Evolutionary conservation across 2,113 vertebrate species (phyloP), one percentile per base, ranked within the genome.

Genomic region (Connochaetes taurinus): DNA sequence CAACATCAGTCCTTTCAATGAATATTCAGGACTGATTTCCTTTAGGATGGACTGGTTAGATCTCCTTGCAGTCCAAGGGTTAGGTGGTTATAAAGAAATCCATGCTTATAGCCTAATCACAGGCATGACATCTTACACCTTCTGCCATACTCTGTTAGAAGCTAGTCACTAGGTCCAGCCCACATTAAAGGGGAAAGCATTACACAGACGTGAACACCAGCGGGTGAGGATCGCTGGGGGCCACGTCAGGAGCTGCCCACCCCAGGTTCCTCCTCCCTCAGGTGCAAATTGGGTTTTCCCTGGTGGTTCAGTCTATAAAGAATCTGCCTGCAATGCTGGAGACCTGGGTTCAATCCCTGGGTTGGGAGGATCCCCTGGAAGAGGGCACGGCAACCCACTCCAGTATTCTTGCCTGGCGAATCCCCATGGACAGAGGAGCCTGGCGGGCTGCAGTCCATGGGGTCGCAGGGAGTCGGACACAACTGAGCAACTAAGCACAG

Each of bases 401-500:
- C 64, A 21, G 67, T 12, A 6, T 71, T 6, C n/a, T 71, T 36
- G n/a, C 19, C n/a, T 23, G 67, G 67, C 0, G 10, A 71, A 71
- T 71, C 19, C n/a, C n/a, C 67, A 40, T 23, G 67, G n/a, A 71
- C 19, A 23, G 67, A 40, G n/a, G 19, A 40, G 19, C n/a, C 67
- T 71, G 67, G 67, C 0, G 2, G 67, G n/a, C 19, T 23, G 19
- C 67, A 23, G 19, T 36, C n/a, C n/a, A 71, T 3, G n/a, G n/a
- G n/a, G 19, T 3, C 10, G 0, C 67, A 36, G 1, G 4, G 9
- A 71, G 19, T 40, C 0, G 0, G 67, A 71, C 67, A 71, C 0
- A 2, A 40, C 19, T 23, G 19, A 71, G 67, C 0, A 0, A 36
- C 9, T 21, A 11, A 21, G 4, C 64, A 36, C n/a, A 71, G 64